phyloP scores from a whole-genome alignment of 2,888 invertebrate species.

The Lepidocyrtinus sp. region DNA sequence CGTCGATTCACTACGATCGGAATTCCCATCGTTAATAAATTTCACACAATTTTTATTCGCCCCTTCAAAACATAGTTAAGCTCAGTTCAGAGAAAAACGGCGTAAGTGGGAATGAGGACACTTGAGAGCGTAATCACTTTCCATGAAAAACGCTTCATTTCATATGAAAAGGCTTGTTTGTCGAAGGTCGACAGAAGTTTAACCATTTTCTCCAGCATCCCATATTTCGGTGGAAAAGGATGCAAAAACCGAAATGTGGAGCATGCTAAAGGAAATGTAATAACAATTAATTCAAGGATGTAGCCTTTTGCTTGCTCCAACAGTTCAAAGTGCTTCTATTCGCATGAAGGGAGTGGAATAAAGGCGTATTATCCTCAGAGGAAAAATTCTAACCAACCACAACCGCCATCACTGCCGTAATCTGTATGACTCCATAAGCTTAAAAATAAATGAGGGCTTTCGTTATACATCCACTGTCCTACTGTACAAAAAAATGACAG shows the following conservation, averaged over 20 bases:
- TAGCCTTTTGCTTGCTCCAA: not conserved
- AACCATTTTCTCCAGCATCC: not conserved
- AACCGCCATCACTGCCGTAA: too few species aligned
- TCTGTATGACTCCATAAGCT: not conserved
- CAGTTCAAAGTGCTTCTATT: not conserved
- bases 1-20: too few species aligned
- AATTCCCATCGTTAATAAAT: not conserved
- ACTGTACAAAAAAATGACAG: not conserved
- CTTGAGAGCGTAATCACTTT: too few species aligned
- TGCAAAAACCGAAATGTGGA: not conserved
- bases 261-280: not conserved
- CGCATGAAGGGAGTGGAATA: not conserved
- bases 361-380: too few species aligned
- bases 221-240: not conserved
- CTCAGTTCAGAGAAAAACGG: not conserved
- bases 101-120: too few species aligned
- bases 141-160: not conserved
- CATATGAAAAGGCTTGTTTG: slow-evolving; percentile 3
- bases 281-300: slow-evolving; percentile 16
- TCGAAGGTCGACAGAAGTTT: not conserved
- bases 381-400: not conserved
- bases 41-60: not conserved
- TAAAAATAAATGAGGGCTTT: not conserved
- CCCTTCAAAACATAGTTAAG: too few species aligned
- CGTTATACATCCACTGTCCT: not conserved